phyloP scores from a whole-genome alignment of 2,113 vertebrate species.

The Pandion haliaetus region DNA sequence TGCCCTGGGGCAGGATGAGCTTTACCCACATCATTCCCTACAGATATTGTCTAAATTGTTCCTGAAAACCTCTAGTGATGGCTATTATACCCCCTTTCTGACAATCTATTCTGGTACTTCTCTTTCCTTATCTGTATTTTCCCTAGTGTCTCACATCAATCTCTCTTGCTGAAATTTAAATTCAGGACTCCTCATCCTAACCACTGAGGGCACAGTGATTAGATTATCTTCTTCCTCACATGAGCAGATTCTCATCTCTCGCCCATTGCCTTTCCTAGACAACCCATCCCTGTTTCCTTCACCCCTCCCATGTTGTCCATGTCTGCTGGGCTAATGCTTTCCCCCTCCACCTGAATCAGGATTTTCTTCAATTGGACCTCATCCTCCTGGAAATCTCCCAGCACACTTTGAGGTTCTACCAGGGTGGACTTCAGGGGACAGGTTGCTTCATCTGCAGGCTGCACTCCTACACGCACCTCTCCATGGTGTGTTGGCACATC shows the following conservation, averaged over 20 bases:
- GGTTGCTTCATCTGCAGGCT: background rate
- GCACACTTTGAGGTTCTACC: background rate
- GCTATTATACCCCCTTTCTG: background rate
- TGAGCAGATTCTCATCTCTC: background rate
- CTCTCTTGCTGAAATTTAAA: background rate
- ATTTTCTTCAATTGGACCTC: background rate
- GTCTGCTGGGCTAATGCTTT: background rate
- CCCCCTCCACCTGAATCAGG: background rate
- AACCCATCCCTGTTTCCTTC: background rate
- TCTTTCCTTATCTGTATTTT: background rate
- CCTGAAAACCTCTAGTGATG: background rate
- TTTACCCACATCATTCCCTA: background rate
- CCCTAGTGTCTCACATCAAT: background rate
- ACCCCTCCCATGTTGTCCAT: background rate
- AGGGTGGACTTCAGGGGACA: background rate
- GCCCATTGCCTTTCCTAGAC: background rate
- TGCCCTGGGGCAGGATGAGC: background rate
- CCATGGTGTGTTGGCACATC: fast-evolving
- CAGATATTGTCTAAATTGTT: background rate
- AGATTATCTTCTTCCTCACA: background rate
- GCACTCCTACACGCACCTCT: background rate
- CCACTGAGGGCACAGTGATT: background rate
- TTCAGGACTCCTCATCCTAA: background rate
- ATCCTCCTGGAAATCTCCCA: background rate
- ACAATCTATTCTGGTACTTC: background rate